Evolutionary conservation across 2,113 vertebrate genomes (phyloP), one percentile per base, ranked within the genome.

Genomic region (Ageneiosus marmoratus): DNA sequence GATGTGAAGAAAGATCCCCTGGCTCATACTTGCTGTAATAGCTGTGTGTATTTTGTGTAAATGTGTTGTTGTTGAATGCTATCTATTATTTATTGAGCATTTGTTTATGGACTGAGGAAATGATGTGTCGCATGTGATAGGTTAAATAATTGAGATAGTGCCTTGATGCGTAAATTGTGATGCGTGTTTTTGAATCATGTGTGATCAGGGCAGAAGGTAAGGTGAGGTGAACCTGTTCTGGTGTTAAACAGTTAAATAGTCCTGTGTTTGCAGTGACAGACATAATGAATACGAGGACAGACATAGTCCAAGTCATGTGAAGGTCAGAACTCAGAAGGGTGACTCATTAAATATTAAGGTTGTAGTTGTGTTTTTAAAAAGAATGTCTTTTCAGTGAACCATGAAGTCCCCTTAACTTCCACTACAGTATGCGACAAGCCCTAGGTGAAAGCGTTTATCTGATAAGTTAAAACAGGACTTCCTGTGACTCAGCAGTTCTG

Each of bases 1-100:
- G 73, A 65, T 77, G 73, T 27, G 81, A 77, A 41, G 73, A 67
- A 83, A 44, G 24, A 78, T 60, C 73, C 48, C 60, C 46, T 1
- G 37, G 4, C 79, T 72, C 16, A 5, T 77, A 13, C 77, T 86
- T 69, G 72, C 70, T 83, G 41, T 63, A 82, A 75, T 60, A 63
- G 69, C 80, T 48, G 53, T 65, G 27, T 55, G 46, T 46, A 50
- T 62, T 74, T 37, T 41, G 32, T 48, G 20, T 32, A 20, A 53
- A 65, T 53, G 20, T 41, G 46, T 12, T 16, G 9, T 16, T 72
- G 81, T 44, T 83, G 60, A 76, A 29, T 29, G 46, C 18, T 27
- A 53, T 82, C 56, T 53, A 65, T 65, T 76, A 82, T 75, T 82
- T 75, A 75, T 74, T 46, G 18, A 27, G 41, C 37, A 5, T 82